Base-by-base conservation (phyloP, 2,113 vertebrate genomes). In the Alexandromys fortis region DNA sequence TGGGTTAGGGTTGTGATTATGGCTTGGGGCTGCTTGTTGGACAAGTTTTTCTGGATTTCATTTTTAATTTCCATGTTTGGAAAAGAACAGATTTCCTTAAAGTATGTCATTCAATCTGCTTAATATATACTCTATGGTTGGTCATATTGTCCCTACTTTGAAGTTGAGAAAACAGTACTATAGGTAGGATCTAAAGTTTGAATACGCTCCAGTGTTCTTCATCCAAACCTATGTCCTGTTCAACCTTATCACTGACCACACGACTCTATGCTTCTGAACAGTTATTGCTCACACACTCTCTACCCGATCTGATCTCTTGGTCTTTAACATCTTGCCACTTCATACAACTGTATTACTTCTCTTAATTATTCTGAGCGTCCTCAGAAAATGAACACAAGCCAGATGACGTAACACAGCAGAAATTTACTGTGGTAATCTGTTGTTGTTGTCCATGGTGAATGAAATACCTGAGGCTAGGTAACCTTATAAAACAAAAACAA, bases 11-110 rank as follows among this genome's bases (percentile, higher is more conserved):
- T 45, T 65, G n/a, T 77, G 38, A 30, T 13, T 81, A 72, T 75
- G 90, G 73, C 49, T 76, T 86, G 21, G 47, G n/a, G 68, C 61
- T 83, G 22, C 88, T 81, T 42, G 28, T 78, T 89, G 89, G 88
- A 68, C 38, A 65, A 89, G 61, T 68, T 94, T 42, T 97, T 77
- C 89, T 91, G 73, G 0, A 55, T 92, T 94, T 94, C 68, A 45
- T 49, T 77, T 90, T 86, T 67, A 78, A 68, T 87, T 55, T 93
- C 55, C 17, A 49, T 91, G 90, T 95, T 78, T 85, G 77, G 47
- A 97, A 79, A 85, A 47, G 79, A 89, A 7, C 67, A 7, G 73
- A 42, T 91, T 89, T 93, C 82, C 78, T 95, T 47, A n/a, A 28
- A 52, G 52, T 1, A 26, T 75, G 65, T 17, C 12, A 55, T 63